Base-by-base conservation (phyloP, 64 coral and sea anemone genomes). In the Dendrophyllia cribrosa region DNA sequence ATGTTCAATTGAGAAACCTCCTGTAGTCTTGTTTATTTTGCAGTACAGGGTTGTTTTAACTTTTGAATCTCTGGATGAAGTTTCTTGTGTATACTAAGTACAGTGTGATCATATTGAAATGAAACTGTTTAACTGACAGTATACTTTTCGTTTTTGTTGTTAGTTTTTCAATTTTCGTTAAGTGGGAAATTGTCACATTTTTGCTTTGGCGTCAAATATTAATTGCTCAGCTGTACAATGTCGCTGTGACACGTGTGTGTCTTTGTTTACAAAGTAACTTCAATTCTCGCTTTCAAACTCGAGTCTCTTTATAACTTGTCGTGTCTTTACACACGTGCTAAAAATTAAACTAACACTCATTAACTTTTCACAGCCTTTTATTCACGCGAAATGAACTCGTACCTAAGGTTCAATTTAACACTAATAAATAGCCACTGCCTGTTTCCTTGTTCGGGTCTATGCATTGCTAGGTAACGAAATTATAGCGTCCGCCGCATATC, bases 401-500 rank as follows among this genome's bases (percentile, higher is more conserved):
- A 56, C 53, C 2, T 56, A 5, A 74, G 14, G 15, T 50, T 75
- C 0, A 6, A 75, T 20, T 4, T 50, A 20, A 46, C 3, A 50
- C 11, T 17, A 67, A 68, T 67, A 67, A 84, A 53, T 0, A 23
- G 43, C 22, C 23, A 60, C 20, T 45, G 5, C n/a, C 15, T 62
- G 12, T 34, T 34, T 34, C 34, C 58, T 47, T 22, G 7, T 51
- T 62, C 6, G 10, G 62, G n/a, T 0, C 20, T 7, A 7, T 51
- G 43, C 20, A 84, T 84, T 84, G 80, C 80, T 84, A 84, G 80
- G 80, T 84, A 84, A 84, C 80, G 80, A 3, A 23, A 84, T 67
- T 21, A 68, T 51, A 84, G 80, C 80, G 80, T 68, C 80, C 60
- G 10, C 43, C 46, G 79, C 17, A 17, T 9, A 66, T 83, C 19